Evolutionary conservation across 2,888 invertebrate genomes (phyloP).

Genomic region (Plagodis pulveraria): DNA sequence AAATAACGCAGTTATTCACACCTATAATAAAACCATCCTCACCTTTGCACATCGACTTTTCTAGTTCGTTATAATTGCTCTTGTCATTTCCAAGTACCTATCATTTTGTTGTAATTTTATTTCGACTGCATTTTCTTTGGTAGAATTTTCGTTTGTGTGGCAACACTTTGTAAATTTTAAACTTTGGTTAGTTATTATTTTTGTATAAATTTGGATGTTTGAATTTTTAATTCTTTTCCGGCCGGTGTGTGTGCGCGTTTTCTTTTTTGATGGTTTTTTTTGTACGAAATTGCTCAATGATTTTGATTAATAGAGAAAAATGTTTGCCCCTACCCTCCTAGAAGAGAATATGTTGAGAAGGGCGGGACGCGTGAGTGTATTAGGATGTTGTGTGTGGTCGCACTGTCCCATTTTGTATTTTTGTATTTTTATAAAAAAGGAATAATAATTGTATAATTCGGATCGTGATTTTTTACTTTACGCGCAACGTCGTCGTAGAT

Average conservation of each 20-base stretch:
- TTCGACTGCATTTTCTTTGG: constrained; percentile 49
- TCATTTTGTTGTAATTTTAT: constrained; percentile 59
- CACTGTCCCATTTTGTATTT: constrained; percentile 85
- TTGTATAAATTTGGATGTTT: constrained; percentile 42
- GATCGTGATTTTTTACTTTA: constrained; percentile 77
- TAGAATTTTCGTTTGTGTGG: constrained; percentile 48
- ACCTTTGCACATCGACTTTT: constrained; percentile 54
- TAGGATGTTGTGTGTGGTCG: constrained; percentile 65
- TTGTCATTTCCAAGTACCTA: constrained; percentile 46
- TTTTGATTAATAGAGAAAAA: constrained; percentile 56
- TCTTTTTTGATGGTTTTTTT: constrained; percentile 65
- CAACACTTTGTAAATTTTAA: constrained; percentile 46
- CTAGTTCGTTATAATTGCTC: constrained; percentile 41
- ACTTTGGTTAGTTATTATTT: constrained; percentile 32
- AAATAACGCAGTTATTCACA: constrained; percentile 51
- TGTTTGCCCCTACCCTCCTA: constrained; percentile 74
- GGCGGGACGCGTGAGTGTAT: constrained; percentile 72
- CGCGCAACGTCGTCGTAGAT: constrained; percentile 72
- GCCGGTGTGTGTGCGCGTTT: constrained; percentile 54
- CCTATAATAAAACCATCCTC: constrained; percentile 48
- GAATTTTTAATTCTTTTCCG: constrained; percentile 38
- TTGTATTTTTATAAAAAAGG: constrained; percentile 84
- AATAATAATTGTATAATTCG: constrained; percentile 78
- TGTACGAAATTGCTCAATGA: constrained; percentile 78
- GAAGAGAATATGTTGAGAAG: constrained; percentile 55